Evolutionary conservation across 64 coral and sea anemone species (phyloP).

Genomic region (Montipora efflorescens): DNA sequence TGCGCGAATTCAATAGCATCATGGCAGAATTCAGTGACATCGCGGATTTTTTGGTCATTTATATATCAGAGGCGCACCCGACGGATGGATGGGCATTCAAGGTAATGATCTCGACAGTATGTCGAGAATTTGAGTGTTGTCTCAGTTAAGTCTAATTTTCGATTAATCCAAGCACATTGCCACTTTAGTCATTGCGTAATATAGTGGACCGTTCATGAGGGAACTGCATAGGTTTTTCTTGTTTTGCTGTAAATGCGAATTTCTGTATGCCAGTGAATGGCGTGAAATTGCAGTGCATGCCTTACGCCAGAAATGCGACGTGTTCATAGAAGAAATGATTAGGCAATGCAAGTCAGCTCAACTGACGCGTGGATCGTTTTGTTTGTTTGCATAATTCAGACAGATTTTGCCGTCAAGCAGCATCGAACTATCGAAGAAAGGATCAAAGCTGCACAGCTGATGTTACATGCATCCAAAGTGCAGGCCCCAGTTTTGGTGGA

Average conservation of each 20-base stretch:
- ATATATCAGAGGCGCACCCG: slow-evolving; percentile 88
- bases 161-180: background rate
- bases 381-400: slow-evolving; percentile 31
- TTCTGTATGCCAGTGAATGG: background rate
- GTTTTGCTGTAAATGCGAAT: background rate
- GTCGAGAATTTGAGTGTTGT: slow-evolving; percentile 3
- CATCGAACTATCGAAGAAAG: slow-evolving; percentile 76
- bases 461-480: slow-evolving; percentile 44
- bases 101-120: slow-evolving; percentile 51
- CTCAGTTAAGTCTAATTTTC: slow-evolving; percentile 3
- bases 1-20: slow-evolving; percentile 59
- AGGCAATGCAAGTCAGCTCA: background rate
- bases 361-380: background rate
- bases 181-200: background rate
- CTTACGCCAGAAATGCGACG: background rate
- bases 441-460: slow-evolving; percentile 57
- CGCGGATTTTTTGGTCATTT: slow-evolving; percentile 82
- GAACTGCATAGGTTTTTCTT: background rate
- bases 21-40: slow-evolving; percentile 70
- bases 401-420: slow-evolving; percentile 42
- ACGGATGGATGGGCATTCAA: slow-evolving; percentile 85
- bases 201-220: background rate
- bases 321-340: background rate
- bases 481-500: slow-evolving; percentile 61
- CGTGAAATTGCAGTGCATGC: slow-evolving; percentile 18